These are phyloP conservation scores for Acanthurus lineatus DNA, from an alignment of 2,797 vertebrate genomes.

Conservation along the genomic window DNA sequence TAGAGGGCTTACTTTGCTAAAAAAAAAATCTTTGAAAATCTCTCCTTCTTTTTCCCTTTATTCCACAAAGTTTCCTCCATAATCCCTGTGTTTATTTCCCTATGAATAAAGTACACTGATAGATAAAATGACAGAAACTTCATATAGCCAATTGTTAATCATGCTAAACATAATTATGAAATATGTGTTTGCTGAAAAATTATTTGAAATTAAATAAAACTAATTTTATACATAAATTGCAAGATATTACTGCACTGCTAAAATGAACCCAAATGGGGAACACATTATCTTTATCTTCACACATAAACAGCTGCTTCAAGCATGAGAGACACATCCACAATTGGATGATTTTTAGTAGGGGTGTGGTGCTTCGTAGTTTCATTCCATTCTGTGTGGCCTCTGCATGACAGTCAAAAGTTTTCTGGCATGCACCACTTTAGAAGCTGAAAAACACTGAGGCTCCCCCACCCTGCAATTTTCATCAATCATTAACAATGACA, in stretches of 20 bases:
- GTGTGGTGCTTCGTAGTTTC: background rate
- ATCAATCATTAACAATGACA: no score
- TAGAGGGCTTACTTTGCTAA: background rate
- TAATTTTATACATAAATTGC: background rate
- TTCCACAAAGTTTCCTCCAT: background rate
- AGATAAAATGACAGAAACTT: background rate
- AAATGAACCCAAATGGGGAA: constrained; percentile 12
- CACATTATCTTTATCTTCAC: background rate
- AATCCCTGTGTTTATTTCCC: background rate
- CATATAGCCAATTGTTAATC: background rate
- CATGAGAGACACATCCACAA: background rate
- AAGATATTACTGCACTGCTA: background rate
- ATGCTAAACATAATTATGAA: background rate
- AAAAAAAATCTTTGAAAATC: background rate
- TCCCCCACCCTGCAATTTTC: no score
- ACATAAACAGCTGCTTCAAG: constrained; percentile 1
- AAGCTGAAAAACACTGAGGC: no score
- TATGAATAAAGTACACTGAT: background rate
- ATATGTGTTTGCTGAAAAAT: background rate
- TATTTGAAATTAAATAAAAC: background rate
- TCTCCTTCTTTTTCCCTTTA: no score
- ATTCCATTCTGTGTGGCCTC: background rate
- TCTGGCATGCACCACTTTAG: no score
- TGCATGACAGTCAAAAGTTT: no score
- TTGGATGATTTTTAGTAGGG: background rate